Evolutionary conservation across 2,113 vertebrate species (phyloP).

Genomic region (Corythornis madagascariensis): DNA sequence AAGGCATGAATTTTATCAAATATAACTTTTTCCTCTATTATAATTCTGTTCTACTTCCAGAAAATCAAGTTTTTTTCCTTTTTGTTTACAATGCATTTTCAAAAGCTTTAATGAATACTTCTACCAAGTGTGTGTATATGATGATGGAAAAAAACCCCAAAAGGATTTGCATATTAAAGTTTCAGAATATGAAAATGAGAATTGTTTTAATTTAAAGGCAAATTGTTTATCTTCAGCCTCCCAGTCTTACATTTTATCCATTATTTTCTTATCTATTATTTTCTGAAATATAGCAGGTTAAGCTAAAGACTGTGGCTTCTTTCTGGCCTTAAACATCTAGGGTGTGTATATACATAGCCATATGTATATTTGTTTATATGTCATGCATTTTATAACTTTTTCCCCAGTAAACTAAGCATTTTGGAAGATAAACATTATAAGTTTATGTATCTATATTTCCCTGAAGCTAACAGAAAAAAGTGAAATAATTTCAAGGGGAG

Average conservation of each 20-base stretch:
- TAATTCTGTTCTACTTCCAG: not conserved
- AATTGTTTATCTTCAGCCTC: not conserved
- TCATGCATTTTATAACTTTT: not conserved
- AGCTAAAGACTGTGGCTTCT: not conserved
- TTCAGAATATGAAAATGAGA: not conserved
- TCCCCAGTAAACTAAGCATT: not conserved
- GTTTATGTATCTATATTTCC: not conserved
- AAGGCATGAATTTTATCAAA: not conserved
- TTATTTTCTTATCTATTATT: not conserved
- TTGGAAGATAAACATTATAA: not conserved
- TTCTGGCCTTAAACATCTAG: not conserved
- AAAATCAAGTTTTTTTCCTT: not conserved
- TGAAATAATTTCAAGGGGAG: not conserved
- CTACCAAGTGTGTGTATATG: not conserved
- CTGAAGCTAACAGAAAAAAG: not conserved
- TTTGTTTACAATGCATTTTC: not conserved
- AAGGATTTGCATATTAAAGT: not conserved
- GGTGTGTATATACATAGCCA: rapidly evolving
- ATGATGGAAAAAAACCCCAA: not conserved
- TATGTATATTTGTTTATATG: not conserved
- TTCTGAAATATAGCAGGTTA: not conserved
- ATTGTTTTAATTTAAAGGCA: not conserved
- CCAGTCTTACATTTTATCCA: not conserved
- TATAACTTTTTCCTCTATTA: not conserved
- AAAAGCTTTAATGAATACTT: not conserved